Conservation (phyloP, 2,888 invertebrate genomes). For the Gymnoscelis rufifasciata region DNA sequence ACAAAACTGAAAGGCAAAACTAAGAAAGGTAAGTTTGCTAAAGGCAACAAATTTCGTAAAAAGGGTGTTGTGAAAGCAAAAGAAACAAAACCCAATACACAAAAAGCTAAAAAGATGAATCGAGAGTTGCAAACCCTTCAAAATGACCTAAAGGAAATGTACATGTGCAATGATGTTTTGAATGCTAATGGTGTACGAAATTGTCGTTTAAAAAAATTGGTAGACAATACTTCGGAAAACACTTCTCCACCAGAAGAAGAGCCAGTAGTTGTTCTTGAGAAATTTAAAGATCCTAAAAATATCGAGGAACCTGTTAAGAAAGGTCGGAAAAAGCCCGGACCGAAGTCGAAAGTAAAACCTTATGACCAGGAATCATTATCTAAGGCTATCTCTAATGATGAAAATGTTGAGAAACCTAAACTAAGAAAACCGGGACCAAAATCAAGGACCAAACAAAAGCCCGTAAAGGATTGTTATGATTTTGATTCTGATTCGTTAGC, state of each 20-base stretch:
- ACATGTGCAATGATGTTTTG: conserved; percentile 80
- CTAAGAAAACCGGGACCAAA: conserved; percentile 53
- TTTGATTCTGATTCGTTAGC: conserved; percentile 60
- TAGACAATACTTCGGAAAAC: conserved; percentile 47
- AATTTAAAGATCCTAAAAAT: conserved; percentile 39
- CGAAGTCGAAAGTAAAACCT: conserved; percentile 42
- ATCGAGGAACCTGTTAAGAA: conserved; percentile 29
- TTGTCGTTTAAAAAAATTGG: conserved; percentile 80
- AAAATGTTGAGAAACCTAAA: conserved; percentile 17
- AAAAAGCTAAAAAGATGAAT: conserved; percentile 39
- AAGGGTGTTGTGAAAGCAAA: background rate
- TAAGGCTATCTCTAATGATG: conserved; percentile 15
- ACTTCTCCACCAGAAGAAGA: conserved; percentile 32
- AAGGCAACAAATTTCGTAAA: conserved; percentile 11
- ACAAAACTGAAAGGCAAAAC: conserved; percentile 11
- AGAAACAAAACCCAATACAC: conserved; percentile 5
- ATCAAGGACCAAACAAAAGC: conserved; percentile 49
- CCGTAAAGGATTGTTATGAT: conserved; percentile 52
- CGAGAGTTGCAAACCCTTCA: conserved; percentile 82
- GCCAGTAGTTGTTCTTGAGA: conserved; percentile 54
- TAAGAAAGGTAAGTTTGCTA: conserved; percentile 5
- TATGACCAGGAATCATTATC: conserved; percentile 18
- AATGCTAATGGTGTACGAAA: conserved; percentile 82
- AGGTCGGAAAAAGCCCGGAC: conserved; percentile 45
- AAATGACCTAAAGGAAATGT: conserved; percentile 85